Evolutionary conservation across 2,888 invertebrate species (phyloP), one percentile per base, ranked within the genome.

Genomic region (Nomada fucata): DNA sequence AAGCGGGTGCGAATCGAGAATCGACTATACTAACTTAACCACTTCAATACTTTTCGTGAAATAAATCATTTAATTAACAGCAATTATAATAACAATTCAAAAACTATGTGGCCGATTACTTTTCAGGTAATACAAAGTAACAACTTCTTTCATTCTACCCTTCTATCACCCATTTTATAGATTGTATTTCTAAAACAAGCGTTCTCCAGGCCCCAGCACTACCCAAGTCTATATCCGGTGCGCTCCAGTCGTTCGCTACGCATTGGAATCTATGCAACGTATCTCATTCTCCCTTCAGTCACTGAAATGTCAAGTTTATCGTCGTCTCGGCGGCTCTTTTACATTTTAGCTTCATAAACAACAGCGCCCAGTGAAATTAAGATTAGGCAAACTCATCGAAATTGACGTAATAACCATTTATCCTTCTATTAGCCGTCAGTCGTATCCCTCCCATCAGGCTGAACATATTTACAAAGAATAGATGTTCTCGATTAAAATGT

Each of bases 281-380:
- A 26, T 13, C 18, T 61, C n/a, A 13, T 47, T 68, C 57, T 57
- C n/a, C 44, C 29, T 26, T 57, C 50, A 42, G 47, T 73, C 47
- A 60, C 5, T 42, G 57, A 52, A 73, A 63, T 80, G 55, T 80
- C 81, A 80, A 81, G 59, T 73, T 80, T 81, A 74, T 63, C 64
- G 23, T 61, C 7, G n/a, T 4, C 4, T 59, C 44, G 63, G 47
- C 47, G 47, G 15, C 15, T 47, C 15, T 2, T 47, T 47, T 47
- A 47, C 13, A 47, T 60, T 50, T 20, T 53, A 60, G 7, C 70
- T 15, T 44, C 23, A 2, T n/a, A 55, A 52, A 50, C 13, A 7
- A 20, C 53, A 15, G 23, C 7, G 36, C 9, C 36, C 36, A 36
- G 47, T 47, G 15, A 47, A 15, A 4, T 13, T 15, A 15, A 3